Conservation (phyloP, 2,113 vertebrate species). For the Corythornis vintsioides region DNA sequence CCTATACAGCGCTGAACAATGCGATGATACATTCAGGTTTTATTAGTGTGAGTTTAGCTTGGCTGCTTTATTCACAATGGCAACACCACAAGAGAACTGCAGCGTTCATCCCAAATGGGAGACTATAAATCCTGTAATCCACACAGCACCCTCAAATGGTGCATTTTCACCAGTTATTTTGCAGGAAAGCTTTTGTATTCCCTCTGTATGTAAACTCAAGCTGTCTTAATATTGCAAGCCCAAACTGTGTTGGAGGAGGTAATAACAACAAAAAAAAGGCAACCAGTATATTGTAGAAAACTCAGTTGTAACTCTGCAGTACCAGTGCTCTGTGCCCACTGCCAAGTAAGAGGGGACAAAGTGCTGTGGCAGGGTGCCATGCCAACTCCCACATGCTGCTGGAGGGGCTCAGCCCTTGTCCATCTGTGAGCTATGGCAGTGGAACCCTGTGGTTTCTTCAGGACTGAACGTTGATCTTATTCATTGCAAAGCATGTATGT, state of each 20-base stretch:
- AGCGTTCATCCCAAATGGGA: background rate
- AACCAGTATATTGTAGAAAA: background rate
- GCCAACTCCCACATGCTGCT: background rate
- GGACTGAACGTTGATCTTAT: background rate
- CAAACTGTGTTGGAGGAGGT: conserved; percentile 58
- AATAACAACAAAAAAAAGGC: conserved; percentile 36
- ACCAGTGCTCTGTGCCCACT: fast-evolving
- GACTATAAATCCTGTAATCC: conserved; percentile 20
- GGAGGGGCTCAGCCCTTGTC: background rate
- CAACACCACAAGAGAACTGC: background rate
- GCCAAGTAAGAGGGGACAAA: background rate
- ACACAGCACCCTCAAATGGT: background rate
- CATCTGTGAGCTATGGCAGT: fast-evolving
- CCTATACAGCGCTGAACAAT: background rate
- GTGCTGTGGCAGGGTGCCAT: fast-evolving
- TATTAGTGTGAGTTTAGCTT: conserved; percentile 35
- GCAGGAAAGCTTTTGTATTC: conserved; percentile 49
- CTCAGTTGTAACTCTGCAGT: fast-evolving
- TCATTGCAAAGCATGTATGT: fast-evolving
- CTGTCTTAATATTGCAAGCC: conserved; percentile 56
- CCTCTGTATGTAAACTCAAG: conserved; percentile 55
- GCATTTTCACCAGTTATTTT: conserved; percentile 54
- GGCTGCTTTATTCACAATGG: background rate
- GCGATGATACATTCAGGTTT: conserved; percentile 32
- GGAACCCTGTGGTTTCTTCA: background rate